Percentiles rank a stretch among this genome's conserved stretches.
Conservation (phyloP, 2,888 invertebrate genomes). For the Callimorpha dominula region DNA sequence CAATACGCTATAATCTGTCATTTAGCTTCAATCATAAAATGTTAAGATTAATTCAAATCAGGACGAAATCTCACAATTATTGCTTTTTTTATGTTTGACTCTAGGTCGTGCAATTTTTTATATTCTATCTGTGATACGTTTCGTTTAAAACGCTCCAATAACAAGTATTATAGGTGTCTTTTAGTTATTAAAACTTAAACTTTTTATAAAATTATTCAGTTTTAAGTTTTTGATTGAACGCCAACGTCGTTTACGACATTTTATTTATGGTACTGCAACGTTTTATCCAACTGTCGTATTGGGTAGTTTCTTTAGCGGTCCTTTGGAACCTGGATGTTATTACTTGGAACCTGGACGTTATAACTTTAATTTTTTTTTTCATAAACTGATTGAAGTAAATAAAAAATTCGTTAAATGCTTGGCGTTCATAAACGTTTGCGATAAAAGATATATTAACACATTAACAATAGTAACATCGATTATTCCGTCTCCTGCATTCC, state of each 20-base stretch:
- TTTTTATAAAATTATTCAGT: conserved; percentile 16
- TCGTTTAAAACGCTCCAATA: conserved; percentile 79
- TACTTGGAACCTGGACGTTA: neutral
- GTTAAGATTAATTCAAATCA: conserved; percentile 34
- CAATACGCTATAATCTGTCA: neutral
- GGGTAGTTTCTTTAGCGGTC: neutral
- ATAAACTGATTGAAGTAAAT: neutral
- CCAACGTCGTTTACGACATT: conserved; percentile 15
- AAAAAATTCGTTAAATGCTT: conserved; percentile 14
- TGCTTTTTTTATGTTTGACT: conserved; percentile 38
- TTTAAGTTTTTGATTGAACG: conserved; percentile 32
- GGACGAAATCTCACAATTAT: conserved; percentile 44
- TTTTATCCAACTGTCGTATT: conserved; percentile 10
- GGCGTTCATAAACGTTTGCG: conserved; percentile 32
- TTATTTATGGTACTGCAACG: conserved; percentile 1
- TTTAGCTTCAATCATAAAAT: conserved; percentile 32
- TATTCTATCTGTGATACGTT: conserved; percentile 83
- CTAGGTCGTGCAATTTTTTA: conserved; percentile 64
- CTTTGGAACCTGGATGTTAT: neutral
- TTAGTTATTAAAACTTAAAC: conserved; percentile 40
- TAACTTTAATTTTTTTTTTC: neutral
- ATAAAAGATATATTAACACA: conserved; percentile 54
- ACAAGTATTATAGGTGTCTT: conserved; percentile 69
- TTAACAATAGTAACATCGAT: conserved; percentile 72
- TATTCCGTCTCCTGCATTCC: conserved; percentile 80